Evolutionary conservation across 2,888 invertebrate species (phyloP).

Genomic region (Ochropacha duplaris): DNA sequence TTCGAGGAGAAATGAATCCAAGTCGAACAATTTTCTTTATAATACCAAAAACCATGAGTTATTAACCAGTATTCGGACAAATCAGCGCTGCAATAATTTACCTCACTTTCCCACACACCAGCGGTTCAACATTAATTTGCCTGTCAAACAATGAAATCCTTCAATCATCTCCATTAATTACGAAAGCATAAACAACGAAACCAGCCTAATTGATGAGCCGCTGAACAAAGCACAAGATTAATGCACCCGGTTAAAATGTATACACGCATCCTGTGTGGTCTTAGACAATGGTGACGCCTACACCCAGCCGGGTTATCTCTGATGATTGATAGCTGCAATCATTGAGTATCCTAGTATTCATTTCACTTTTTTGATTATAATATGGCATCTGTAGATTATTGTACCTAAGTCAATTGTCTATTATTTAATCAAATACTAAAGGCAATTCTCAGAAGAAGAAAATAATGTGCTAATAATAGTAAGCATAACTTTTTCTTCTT

Average conservation of each 20-base stretch:
- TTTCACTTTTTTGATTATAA: background rate
- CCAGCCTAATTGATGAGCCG: constrained; percentile 43
- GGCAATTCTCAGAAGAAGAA: too few relatives aligned
- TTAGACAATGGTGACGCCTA: constrained; percentile 39
- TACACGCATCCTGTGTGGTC: constrained; percentile 38
- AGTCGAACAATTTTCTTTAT: too few relatives aligned
- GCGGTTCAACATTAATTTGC: background rate
- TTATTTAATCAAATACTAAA: too few relatives aligned
- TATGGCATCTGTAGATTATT: background rate
- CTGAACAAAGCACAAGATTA: constrained; percentile 44
- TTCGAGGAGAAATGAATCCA: too few relatives aligned
- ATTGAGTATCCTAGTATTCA: background rate
- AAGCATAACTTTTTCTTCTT: too few relatives aligned
- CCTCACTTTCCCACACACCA: background rate
- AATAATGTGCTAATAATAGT: too few relatives aligned
- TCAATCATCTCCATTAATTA: background rate
- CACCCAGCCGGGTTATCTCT: constrained; percentile 19
- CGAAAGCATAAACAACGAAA: background rate
- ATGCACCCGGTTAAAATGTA: constrained; percentile 42
- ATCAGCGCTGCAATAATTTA: background rate
- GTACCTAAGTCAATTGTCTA: too few relatives aligned
- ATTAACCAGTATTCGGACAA: too few relatives aligned
- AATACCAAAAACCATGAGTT: too few relatives aligned
- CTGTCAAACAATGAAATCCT: background rate
- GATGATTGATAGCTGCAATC: constrained; percentile 38